These are phyloP conservation scores for Lipophrys pholis DNA, from an alignment of 2,113 vertebrate species.

Conservation along the genomic window DNA sequence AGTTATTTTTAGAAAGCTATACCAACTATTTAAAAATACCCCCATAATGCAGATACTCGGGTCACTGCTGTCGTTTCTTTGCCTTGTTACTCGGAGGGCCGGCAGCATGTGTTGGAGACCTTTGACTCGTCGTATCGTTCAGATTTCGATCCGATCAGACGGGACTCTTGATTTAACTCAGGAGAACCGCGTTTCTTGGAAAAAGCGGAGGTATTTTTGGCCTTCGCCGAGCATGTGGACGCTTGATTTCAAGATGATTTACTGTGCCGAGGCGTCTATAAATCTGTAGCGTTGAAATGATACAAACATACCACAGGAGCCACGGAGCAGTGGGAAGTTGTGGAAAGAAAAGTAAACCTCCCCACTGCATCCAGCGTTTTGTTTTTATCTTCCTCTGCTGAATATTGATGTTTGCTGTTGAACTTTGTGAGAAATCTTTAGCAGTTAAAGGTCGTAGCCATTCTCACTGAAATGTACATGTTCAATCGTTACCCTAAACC, in stretches of 20 bases:
- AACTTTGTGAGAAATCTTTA: constrained; percentile 55
- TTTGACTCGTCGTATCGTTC: constrained; percentile 49
- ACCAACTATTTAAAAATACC: constrained; percentile 67
- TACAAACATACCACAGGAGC: constrained; percentile 68
- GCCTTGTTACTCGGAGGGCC: constrained; percentile 16
- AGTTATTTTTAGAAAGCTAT: constrained; percentile 76
- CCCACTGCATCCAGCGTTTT: constrained; percentile 60
- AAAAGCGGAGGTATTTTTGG: constrained; percentile 66
- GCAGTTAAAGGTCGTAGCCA: constrained; percentile 39
- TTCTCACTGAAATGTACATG: constrained; percentile 70
- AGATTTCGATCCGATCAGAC: constrained; percentile 58
- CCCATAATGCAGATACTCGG: constrained; percentile 56
- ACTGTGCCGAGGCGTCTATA: constrained; percentile 60
- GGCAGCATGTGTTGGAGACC: constrained; percentile 54
- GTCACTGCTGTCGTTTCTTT: constrained; percentile 48
- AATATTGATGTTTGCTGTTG: constrained; percentile 57
- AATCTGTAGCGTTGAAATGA: constrained; percentile 73
- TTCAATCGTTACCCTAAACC: constrained; percentile 60
- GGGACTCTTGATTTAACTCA: constrained; percentile 69
- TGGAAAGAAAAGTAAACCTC: constrained; percentile 57
- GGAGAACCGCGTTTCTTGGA: constrained; percentile 57
- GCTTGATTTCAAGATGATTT: constrained; percentile 72
- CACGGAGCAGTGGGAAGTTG: constrained; percentile 62
- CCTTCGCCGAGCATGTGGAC: constrained; percentile 43
- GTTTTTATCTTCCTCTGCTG: constrained; percentile 50